phyloP scores from a whole-genome alignment of 2,888 invertebrate genomes.

The Callosobruchus maculatus region DNA sequence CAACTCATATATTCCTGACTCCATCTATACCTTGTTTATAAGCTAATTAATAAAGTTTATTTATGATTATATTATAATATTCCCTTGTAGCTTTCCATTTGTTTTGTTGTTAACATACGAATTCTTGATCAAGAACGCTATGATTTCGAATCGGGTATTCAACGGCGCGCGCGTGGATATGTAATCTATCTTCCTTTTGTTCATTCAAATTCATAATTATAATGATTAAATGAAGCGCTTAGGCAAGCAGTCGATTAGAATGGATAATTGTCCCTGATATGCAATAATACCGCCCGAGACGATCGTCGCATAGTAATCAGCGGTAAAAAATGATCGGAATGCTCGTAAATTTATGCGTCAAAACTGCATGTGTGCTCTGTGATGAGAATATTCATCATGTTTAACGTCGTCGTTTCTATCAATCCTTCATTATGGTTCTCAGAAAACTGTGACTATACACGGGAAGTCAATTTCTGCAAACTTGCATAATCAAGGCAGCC shows the following conservation, averaged over 20 bases:
- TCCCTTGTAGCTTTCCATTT: too few species aligned
- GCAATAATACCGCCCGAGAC: background rate
- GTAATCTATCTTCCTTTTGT: background rate
- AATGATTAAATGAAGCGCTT: background rate
- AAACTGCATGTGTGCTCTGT: background rate
- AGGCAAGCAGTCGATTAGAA: background rate
- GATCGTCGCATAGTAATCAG: background rate
- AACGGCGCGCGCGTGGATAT: background rate
- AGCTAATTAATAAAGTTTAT: too few species aligned
- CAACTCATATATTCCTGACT: too few species aligned
- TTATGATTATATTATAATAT: too few species aligned
- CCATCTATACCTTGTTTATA: too few species aligned
- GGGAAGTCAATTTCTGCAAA: too few species aligned
- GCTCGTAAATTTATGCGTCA: background rate
- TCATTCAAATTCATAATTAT: background rate
- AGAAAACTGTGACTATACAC: too few species aligned
- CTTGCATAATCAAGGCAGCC: too few species aligned
- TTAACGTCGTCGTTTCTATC: background rate
- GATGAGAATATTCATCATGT: background rate
- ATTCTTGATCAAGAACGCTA: too few species aligned
- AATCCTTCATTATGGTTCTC: too few species aligned
- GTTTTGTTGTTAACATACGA: too few species aligned
- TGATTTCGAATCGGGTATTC: too few species aligned
- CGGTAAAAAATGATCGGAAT: background rate
- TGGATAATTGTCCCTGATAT: background rate